These are phyloP conservation scores for Nothoprocta pentlandii DNA, from an alignment of 2,113 vertebrate genomes.

Conservation along the genomic window DNA sequence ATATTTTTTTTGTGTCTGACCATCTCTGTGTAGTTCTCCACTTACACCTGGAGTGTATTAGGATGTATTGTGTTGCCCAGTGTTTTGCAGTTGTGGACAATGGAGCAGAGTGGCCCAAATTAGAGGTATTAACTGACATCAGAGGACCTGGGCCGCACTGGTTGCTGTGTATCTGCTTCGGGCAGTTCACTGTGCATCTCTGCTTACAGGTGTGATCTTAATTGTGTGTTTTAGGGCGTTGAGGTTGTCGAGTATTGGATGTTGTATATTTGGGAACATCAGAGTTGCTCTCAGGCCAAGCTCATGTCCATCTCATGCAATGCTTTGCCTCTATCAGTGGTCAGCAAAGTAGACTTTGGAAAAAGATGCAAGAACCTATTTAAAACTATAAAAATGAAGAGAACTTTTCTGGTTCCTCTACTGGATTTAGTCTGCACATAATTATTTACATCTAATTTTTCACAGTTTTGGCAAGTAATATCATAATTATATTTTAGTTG, in stretches of 20 bases:
- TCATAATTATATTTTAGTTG: not conserved
- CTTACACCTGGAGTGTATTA: not conserved
- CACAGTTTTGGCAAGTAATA: not conserved
- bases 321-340: not conserved
- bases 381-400: conserved; percentile 21
- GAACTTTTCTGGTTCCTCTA: conserved; percentile 16
- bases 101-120: not conserved
- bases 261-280: not conserved
- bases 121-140: not conserved
- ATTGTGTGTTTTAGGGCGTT: not conserved
- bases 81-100: not conserved
- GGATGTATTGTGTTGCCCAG: not conserved
- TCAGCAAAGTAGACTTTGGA: not conserved
- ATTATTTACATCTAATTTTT: conserved; percentile 28
- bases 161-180: rapidly evolving
- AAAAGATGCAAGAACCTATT: not conserved
- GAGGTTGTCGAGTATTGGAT: not conserved
- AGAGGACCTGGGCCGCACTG: not conserved
- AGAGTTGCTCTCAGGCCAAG: not conserved
- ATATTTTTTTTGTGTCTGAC: rapidly evolving
- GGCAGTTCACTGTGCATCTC: not conserved
- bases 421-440: not conserved
- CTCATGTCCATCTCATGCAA: not conserved
- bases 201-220: not conserved
- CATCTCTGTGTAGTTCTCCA: not conserved